Evolutionary conservation across 2,797 vertebrate species (phyloP), one percentile per base, ranked within the genome.

Genomic region (Myotis findleyi): DNA sequence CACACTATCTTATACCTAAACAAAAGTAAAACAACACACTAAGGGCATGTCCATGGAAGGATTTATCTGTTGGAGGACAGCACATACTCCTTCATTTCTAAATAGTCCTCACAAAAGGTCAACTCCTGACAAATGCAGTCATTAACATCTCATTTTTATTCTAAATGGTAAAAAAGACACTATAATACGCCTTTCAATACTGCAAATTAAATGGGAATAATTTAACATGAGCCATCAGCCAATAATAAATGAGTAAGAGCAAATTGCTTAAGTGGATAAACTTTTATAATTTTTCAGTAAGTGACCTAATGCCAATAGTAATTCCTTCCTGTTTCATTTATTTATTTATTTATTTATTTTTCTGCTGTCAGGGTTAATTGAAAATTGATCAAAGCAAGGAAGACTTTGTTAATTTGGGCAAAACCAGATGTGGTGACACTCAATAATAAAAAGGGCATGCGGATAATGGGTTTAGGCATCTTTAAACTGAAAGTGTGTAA

Each of bases 401-500:
- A 82, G 6, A 0, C 27, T 85, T 79, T 68, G 0, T 49, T 83
- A 92, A 87, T 84, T 75, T 84, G 30, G 36, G 27, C 41, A 73
- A 49, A 80, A 80, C 1, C 2, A 55, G 49, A 51, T 33, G 33
- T 79, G 16, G 3, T 53, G 30, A 49, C 12, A 57, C 0, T 25
- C 3, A 41, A 41, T 77, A 59, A 36, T 44, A 84, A 91, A 53
- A 25, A 92, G 1, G 47, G 7, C 20, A 47, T 25, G 7, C 21
- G 6, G 2, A 57, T 12, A 49, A 30, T 69, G 21, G 33, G 9
- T 21, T 68, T 76, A 59, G 36, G 11, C 38, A 53, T 64, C 49
- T 92, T 72, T 88, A 82, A 95, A 94, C 69, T n/a, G 6, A 71
- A 95, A 72, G 2, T 57, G 3, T 62, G 1, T 80, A 69, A 93